Conservation (phyloP, 2,113 vertebrate genomes). For the Festucalex cinctus region DNA sequence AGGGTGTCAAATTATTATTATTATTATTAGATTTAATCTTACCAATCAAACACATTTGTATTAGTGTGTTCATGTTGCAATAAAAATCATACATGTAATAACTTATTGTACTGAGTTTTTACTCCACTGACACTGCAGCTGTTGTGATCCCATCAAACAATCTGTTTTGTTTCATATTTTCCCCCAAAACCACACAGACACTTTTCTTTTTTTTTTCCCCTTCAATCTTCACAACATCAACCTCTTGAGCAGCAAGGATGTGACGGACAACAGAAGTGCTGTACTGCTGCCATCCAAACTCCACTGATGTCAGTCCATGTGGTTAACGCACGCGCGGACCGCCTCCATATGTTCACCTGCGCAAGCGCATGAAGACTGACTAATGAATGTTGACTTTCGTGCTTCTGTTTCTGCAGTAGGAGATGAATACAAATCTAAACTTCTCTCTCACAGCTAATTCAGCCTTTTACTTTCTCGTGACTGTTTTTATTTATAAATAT, state of each 20-base stretch:
- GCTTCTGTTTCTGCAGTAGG: background rate
- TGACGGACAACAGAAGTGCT: conserved; percentile 15
- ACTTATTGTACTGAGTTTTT: background rate
- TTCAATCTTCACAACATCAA: background rate
- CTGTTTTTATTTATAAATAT: background rate
- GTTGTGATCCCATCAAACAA: conserved; percentile 11
- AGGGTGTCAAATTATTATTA: too few relatives aligned
- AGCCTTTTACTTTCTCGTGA: background rate
- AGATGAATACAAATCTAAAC: background rate
- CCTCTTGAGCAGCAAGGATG: background rate
- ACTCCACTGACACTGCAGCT: background rate
- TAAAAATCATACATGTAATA: background rate
- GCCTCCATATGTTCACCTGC: conserved; percentile 34
- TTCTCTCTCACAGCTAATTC: conserved; percentile 1
- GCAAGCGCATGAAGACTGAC: conserved; percentile 12
- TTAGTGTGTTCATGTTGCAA: background rate
- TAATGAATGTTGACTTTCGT: conserved; percentile 4
- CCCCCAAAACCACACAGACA: background rate
- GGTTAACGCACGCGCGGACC: conserved; percentile 23
- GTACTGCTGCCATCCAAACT: conserved; percentile 9
- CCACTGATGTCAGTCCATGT: conserved; percentile 21
- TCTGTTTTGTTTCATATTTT: background rate
- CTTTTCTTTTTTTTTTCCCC: background rate
- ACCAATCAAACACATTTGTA: too few relatives aligned
- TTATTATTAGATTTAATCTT: too few relatives aligned